These are phyloP conservation scores for Yoshiicerus persimilis DNA, from an alignment of 1,140 invertebrate species.

Conservation along the genomic window DNA sequence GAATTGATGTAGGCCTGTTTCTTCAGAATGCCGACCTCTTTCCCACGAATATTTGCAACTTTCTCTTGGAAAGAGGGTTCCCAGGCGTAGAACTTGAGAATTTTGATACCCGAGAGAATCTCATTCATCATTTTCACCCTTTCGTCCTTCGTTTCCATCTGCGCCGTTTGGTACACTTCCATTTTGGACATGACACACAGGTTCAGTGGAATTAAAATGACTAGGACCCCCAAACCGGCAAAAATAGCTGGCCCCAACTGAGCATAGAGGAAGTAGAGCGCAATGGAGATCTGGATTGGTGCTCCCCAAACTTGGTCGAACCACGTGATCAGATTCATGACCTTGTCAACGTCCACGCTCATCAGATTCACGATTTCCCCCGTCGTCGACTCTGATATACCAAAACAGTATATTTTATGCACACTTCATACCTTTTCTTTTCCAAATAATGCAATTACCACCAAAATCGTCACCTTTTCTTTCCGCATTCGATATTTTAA, in stretches of 20 bases:
- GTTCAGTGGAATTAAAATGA: constrained; percentile 77
- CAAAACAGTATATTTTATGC: neutral
- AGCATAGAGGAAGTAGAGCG: constrained; percentile 75
- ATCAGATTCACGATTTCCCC: constrained; percentile 92
- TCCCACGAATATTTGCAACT: constrained; percentile 76
- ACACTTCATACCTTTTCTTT: no score
- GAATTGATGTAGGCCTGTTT: constrained; percentile 63
- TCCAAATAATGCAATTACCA: no score
- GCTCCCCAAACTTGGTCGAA: constrained; percentile 92
- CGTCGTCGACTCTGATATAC: constrained; percentile 70
- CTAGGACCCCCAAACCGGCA: constrained; percentile 87
- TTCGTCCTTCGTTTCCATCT: constrained; percentile 90
- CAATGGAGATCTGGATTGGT: constrained; percentile 70
- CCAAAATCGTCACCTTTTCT: constrained; percentile 61
- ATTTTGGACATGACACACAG: constrained; percentile 55
- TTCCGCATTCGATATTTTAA: constrained; percentile 73
- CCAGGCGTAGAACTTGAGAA: constrained; percentile 87
- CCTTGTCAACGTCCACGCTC: constrained; percentile 81
- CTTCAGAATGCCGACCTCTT: constrained; percentile 81
- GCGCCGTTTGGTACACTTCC: constrained; percentile 71
- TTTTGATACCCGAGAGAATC: constrained; percentile 92
- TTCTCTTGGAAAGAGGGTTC: constrained; percentile 85
- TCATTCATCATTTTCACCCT: constrained; percentile 93
- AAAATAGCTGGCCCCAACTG: constrained; percentile 81
- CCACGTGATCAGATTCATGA: constrained; percentile 84